phyloP scores from a whole-genome alignment of 2,888 invertebrate species.

The Tipula confusa region DNA sequence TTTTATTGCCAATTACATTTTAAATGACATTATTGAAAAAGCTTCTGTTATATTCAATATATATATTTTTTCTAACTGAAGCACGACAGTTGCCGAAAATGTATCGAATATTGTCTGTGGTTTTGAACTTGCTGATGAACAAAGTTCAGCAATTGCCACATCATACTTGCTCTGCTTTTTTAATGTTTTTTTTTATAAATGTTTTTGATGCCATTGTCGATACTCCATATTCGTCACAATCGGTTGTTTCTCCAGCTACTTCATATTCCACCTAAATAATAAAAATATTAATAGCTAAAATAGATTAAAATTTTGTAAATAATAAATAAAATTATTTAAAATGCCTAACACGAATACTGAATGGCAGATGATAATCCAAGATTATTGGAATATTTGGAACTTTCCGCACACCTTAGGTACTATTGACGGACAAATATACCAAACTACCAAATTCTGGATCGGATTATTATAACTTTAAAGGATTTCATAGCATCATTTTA shows the following conservation, averaged over 20 bases:
- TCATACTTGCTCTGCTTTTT: background rate
- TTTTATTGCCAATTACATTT: background rate
- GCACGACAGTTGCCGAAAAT: slow-evolving; percentile 28
- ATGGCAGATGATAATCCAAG: background rate
- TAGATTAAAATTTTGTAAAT: background rate
- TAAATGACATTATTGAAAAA: background rate
- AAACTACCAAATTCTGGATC: slow-evolving; percentile 38
- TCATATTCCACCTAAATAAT: too few species aligned
- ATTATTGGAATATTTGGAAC: slow-evolving; percentile 36
- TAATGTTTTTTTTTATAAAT: too few species aligned
- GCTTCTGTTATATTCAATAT: background rate
- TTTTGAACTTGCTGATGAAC: background rate
- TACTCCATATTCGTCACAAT: too few species aligned
- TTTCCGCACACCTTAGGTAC: slow-evolving; percentile 40
- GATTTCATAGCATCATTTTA: slow-evolving; percentile 37
- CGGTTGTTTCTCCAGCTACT: too few species aligned
- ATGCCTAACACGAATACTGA: background rate
- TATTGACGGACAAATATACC: slow-evolving; percentile 41
- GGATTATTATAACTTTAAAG: slow-evolving; percentile 41
- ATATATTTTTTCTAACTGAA: slow-evolving; percentile 38
- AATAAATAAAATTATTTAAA: background rate
- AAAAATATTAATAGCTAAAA: too few species aligned
- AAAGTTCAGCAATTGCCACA: background rate
- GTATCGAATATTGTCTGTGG: background rate
- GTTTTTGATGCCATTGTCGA: too few species aligned